Conservation (phyloP, 2,888 invertebrate species). For the Cephus nigrinus region DNA sequence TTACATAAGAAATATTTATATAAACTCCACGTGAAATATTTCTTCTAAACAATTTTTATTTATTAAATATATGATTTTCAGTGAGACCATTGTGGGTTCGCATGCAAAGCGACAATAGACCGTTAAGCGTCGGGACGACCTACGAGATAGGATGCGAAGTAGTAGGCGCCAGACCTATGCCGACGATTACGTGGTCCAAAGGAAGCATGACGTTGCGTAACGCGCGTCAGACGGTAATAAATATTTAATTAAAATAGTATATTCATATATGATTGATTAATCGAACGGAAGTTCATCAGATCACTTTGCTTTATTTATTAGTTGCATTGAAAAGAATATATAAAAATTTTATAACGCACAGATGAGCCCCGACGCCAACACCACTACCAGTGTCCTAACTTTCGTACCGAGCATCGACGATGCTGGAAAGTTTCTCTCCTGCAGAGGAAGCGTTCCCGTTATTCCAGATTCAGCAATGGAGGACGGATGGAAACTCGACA, state of each 20-base stretch:
- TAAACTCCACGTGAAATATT: no score
- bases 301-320: background rate
- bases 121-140: conserved; percentile 77
- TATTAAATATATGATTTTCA: conserved; percentile 60
- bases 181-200: conserved; percentile 84
- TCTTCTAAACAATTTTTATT: background rate
- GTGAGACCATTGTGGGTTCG: conserved; percentile 80
- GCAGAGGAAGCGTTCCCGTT: conserved; percentile 81
- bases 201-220: conserved; percentile 76
- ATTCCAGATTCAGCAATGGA: conserved; percentile 81
- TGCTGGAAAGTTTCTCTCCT: conserved; percentile 80
- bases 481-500: conserved; percentile 84
- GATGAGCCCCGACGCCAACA: conserved; percentile 79
- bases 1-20: background rate
- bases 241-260: background rate
- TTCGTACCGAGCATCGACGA: conserved; percentile 84
- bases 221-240: conserved; percentile 75
- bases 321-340: background rate
- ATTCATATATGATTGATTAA: background rate
- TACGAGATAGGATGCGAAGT: conserved; percentile 81
- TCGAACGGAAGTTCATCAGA: background rate
- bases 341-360: conserved; percentile 39
- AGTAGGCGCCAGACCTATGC: conserved; percentile 80
- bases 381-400: conserved; percentile 80
- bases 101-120: conserved; percentile 76